These are phyloP conservation scores for Capromys pilorides DNA, from an alignment of 2,797 vertebrate genomes.

Conservation along the genomic window DNA sequence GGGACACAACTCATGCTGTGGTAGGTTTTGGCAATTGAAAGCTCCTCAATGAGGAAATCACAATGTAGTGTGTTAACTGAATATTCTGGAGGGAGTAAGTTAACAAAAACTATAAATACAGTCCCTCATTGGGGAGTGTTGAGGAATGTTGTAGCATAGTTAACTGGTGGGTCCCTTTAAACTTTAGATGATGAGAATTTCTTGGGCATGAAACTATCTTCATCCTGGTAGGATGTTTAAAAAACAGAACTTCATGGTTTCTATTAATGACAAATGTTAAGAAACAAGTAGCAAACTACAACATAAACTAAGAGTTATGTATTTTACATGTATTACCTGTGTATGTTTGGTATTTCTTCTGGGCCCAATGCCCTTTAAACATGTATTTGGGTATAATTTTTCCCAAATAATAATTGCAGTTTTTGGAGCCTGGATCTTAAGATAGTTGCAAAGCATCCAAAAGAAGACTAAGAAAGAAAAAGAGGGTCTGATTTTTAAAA, in stretches of 20 bases:
- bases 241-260: slow-evolving; percentile 13
- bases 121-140: background rate
- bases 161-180: background rate
- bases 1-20: background rate
- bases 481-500: background rate
- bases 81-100: background rate
- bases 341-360: background rate
- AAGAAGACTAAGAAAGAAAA: slow-evolving; percentile 11
- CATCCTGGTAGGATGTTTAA: slow-evolving; percentile 19
- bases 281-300: slow-evolving; percentile 1
- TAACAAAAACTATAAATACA: background rate
- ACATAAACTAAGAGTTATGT: background rate
- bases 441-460: background rate
- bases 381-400: slow-evolving; percentile 16
- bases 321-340: background rate
- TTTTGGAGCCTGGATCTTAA: slow-evolving; percentile 15
- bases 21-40: background rate
- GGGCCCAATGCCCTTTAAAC: background rate
- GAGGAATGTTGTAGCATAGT: background rate
- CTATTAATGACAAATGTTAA: slow-evolving; percentile 31
- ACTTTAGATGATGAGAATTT: background rate
- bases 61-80: background rate
- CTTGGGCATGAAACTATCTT: background rate
- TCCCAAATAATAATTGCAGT: background rate
- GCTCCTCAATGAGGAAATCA: background rate